Percentiles rank a stretch among this genome's conserved stretches.
Evolutionary conservation across 2,797 vertebrate genomes (phyloP).

Genomic region (Labeo calbasu): DNA sequence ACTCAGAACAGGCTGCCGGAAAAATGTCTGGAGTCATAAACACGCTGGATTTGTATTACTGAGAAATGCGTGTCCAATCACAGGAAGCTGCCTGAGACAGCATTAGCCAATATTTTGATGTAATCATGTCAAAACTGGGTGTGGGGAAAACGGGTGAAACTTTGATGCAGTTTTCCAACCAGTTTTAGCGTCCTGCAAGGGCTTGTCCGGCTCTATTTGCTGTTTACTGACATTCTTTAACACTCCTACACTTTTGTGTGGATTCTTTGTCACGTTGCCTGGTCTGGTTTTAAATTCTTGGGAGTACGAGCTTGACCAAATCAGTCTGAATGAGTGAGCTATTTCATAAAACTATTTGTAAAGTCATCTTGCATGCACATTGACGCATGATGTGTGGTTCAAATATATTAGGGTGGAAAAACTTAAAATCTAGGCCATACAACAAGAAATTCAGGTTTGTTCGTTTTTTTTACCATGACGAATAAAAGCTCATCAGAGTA

Average conservation of each 20-base stretch:
- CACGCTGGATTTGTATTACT: background rate
- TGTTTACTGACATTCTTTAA: constrained; percentile 29
- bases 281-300: constrained; percentile 23
- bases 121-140: background rate
- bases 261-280: background rate
- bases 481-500: background rate
- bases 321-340: background rate
- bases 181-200: constrained; percentile 11
- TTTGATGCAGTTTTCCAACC: background rate
- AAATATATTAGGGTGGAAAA: too few relatives aligned
- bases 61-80: background rate
- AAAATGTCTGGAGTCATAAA: background rate
- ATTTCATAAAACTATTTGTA: background rate
- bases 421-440: background rate
- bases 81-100: background rate
- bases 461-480: background rate
- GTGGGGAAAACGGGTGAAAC: background rate
- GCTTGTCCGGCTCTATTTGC: constrained; percentile 21
- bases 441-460: background rate
- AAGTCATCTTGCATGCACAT: background rate
- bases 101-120: constrained; percentile 18
- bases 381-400: background rate
- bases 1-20: background rate
- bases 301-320: background rate
- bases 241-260: background rate